Evolutionary conservation across 1,140 invertebrate species (phyloP).

Genomic region (Drosophila ironensis): DNA sequence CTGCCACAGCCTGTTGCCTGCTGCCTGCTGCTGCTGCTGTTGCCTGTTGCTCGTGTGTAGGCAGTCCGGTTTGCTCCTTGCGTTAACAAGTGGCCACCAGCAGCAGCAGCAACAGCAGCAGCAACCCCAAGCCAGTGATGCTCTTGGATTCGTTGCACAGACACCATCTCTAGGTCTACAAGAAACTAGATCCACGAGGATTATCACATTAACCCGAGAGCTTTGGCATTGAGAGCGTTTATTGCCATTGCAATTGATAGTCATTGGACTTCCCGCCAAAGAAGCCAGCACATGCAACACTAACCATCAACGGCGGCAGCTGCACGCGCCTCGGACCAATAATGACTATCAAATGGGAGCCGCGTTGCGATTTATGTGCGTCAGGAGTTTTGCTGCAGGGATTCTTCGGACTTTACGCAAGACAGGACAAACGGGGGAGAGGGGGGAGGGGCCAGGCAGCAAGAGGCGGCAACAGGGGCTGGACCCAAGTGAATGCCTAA

Average conservation of each 20-base stretch:
- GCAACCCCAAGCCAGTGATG: neutral
- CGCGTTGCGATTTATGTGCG: conserved; percentile 75
- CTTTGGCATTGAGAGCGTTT: too few relatives aligned
- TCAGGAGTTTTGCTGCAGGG: conserved; percentile 31
- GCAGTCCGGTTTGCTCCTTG: conserved; percentile 78
- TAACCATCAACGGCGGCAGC: conserved; percentile 44
- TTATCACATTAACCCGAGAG: too few relatives aligned
- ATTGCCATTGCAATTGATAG: too few relatives aligned
- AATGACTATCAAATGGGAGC: conserved; percentile 77
- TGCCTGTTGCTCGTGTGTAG: conserved; percentile 38
- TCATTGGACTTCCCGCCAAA: too few relatives aligned
- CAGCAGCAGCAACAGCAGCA: conserved; percentile 9
- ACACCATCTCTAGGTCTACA: neutral
- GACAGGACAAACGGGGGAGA: neutral
- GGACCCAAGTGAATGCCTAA: conserved; percentile 17
- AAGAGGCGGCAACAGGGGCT: neutral
- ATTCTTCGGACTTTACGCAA: neutral
- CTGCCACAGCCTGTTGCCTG: neutral
- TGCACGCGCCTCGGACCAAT: conserved; percentile 71
- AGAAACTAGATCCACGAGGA: neutral
- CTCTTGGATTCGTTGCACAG: neutral
- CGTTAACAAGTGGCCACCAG: conserved; percentile 74
- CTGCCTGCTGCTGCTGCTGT: neutral
- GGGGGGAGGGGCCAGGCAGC: neutral
- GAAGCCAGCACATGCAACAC: neutral